A percentile compares a stretch with the other conserved stretches of the same genome.
Evolutionary conservation across 2,113 vertebrate genomes (phyloP).

Genomic region (Calonectris borealis): DNA sequence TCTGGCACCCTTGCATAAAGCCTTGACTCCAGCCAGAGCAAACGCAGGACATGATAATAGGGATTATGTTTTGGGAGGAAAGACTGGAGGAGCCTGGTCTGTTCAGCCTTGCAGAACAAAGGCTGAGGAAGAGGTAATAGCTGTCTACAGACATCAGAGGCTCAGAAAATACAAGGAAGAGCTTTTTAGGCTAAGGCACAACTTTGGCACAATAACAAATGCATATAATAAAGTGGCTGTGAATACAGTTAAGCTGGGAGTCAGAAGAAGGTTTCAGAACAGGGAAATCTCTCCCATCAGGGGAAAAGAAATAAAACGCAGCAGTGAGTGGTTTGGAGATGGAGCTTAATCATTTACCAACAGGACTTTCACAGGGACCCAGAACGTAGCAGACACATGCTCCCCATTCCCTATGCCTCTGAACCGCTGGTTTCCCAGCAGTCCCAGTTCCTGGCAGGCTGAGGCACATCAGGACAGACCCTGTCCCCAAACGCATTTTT

Average conservation of each 20-base stretch:
- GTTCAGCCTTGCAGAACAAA: not conserved
- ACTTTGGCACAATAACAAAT: not conserved
- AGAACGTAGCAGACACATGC: not conserved
- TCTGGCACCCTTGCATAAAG: not conserved
- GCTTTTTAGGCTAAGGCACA: not conserved
- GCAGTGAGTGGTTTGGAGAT: not conserved
- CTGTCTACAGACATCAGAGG: not conserved
- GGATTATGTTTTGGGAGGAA: not conserved
- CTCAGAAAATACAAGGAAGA: not conserved
- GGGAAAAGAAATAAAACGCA: constrained; percentile 22
- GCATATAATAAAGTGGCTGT: not conserved
- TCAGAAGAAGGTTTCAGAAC: not conserved
- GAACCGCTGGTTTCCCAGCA: not conserved
- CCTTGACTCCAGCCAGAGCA: not conserved
- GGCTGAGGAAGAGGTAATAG: not conserved
- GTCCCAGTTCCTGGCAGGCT: not conserved
- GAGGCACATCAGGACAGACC: not conserved
- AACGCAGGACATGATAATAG: not conserved
- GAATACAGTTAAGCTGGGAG: not conserved
- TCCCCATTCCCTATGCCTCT: not conserved
- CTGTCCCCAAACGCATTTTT: not conserved
- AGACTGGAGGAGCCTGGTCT: not conserved
- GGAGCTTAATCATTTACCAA: not conserved
- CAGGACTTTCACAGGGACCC: not conserved
- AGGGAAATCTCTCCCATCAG: not conserved